Percentiles rank a stretch among this genome's conserved stretches.
Conservation (phyloP, 1,140 invertebrate genomes). For the Papilio glaucus region DNA sequence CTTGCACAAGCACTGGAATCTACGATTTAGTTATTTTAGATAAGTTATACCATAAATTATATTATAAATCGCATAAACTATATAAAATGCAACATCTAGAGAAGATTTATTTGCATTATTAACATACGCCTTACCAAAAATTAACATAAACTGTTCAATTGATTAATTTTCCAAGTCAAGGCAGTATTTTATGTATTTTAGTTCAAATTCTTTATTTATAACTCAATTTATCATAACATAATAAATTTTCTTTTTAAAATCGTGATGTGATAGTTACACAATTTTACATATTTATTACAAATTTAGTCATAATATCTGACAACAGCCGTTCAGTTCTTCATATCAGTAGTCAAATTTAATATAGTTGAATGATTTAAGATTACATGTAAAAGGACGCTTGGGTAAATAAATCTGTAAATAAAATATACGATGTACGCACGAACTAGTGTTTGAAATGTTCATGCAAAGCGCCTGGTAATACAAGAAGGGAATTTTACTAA, state of each 20-base stretch:
- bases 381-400: not conserved
- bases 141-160: conserved; percentile 28
- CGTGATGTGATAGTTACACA: not conserved
- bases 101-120: conserved; percentile 30
- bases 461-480: no score
- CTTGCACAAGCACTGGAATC: not conserved
- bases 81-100: not conserved
- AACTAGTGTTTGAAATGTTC: no score
- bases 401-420: no score
- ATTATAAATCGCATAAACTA: not conserved
- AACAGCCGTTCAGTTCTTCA: not conserved
- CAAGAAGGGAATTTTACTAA: no score
- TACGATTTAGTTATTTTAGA: not conserved
- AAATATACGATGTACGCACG: no score
- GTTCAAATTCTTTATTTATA: conserved; percentile 22
- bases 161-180: conserved; percentile 19
- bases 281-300: not conserved
- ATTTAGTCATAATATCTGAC: not conserved
- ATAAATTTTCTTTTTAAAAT: not conserved
- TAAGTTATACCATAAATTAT: not conserved
- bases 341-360: not conserved
- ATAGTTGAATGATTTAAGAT: not conserved
- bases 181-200: not conserved
- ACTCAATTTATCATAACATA: conserved; percentile 19
- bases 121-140: conserved; percentile 2